These are phyloP conservation scores for human (Homo sapiens) DNA, from an alignment of 2,113 vertebrate species.

Conservation along the genomic window DNA sequence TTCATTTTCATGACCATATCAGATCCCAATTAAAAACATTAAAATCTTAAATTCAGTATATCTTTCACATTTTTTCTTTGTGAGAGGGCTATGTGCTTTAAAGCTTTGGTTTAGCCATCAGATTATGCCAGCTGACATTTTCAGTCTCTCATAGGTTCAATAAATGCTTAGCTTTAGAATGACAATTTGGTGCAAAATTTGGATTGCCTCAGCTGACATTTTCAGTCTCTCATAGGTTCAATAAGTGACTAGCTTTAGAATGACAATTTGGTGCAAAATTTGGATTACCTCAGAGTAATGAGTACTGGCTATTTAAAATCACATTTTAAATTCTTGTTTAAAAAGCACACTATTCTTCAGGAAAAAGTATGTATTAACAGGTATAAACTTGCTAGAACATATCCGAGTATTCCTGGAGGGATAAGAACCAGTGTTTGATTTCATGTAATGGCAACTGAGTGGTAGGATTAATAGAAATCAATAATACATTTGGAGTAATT, in stretches of 20 bases:
- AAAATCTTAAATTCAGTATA: neutral
- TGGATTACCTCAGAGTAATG: neutral
- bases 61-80: neutral
- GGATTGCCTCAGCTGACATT: neutral
- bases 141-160: neutral
- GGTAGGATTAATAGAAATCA: neutral
- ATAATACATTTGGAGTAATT: slow-evolving; percentile 21
- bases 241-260: neutral
- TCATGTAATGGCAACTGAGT: neutral
- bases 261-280: neutral
- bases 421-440: neutral
- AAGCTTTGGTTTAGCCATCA: neutral
- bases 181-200: neutral
- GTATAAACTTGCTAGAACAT: neutral
- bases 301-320: neutral
- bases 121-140: slow-evolving; percentile 19
- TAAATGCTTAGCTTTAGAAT: neutral
- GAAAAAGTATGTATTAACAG: neutral
- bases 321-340: slow-evolving; percentile 8
- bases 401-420: neutral
- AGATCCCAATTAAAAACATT: slow-evolving; percentile 21
- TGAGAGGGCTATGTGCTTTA: neutral
- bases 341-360: neutral
- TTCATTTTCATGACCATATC: neutral
- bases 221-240: neutral